Base-by-base conservation (phyloP, 37 sponge, comb jelly and placozoan species). In the Bolinopsis microptera region DNA sequence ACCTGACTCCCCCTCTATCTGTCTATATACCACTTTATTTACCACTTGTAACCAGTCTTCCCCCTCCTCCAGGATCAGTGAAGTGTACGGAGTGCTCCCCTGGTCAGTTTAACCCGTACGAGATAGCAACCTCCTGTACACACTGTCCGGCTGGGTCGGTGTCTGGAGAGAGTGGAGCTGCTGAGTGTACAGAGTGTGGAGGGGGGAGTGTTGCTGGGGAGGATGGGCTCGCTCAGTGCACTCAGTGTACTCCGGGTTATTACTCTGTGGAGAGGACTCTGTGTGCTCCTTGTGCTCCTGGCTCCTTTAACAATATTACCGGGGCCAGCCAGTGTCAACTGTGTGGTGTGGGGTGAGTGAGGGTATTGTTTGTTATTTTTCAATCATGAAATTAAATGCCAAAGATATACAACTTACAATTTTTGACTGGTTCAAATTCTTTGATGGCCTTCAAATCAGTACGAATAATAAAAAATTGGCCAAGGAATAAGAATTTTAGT, bases 201-300 rank as follows among this genome's bases (percentile, higher is more conserved):
- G 75, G 75, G 3, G 75, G 75, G 18, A 72, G 75, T 72, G 31
- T 72, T 8, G 75, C 75, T 28, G 75, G 26, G 5, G 75, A 24
- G 5, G 75, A 72, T 5, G 75, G 75, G 3, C 31, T 72, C 5
- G 31, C 31, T 24, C 22, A 30, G 31, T 72, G 75, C 31, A 72
- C 75, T 28, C 31, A 72, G 31, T 72, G 75, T 21, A 72, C 75
- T 28, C 75, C 75, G 3, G 75, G 75, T 5, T 21, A 72, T n/a
- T 72, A 24, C 26, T 72, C 75, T 30, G 75, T 72, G 5, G 75
- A 72, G 2, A 8, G 75, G 18, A 28, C 31, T 24, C 22, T 30
- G 75, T 72, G 75, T 72, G 75, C 31, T 28, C 75, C 75, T n/a
- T 72, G 75, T 72, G 26, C 75, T 28, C 75, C 75, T 28, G 75